Conservation (phyloP, 2,888 invertebrate species). For the Mesoligia furuncula region DNA sequence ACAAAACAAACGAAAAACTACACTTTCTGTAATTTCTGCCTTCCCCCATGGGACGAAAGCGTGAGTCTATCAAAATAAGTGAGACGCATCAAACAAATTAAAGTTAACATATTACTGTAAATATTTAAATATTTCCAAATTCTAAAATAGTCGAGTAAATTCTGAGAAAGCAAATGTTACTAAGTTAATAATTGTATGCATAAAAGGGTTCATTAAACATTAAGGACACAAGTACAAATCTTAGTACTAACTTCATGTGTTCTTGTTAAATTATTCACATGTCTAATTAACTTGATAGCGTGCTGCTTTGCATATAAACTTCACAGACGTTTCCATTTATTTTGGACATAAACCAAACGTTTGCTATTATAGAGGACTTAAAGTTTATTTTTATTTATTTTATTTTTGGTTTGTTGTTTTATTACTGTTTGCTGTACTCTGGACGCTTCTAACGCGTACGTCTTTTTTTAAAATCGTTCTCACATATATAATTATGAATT, state of each 20-base stretch:
- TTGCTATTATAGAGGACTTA: not conserved
- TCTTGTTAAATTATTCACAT: slow-evolving; percentile 35
- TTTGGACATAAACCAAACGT: not conserved
- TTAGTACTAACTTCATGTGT: slow-evolving; percentile 27
- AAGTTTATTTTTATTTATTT: not conserved
- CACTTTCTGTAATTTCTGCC: not conserved
- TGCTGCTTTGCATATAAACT: slow-evolving; percentile 27
- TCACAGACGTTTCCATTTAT: not conserved
- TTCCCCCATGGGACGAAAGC: not conserved
- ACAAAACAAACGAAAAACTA: not conserved
- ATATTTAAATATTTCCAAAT: slow-evolving; percentile 29
- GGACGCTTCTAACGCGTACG: no score
- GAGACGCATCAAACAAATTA: not conserved
- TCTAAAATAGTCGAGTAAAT: slow-evolving; percentile 13
- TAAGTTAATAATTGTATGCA: slow-evolving; percentile 38
- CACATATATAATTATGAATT: no score
- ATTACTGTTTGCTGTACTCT: no score
- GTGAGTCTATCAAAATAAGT: not conserved
- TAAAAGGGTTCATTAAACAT: slow-evolving; percentile 47
- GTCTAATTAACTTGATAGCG: slow-evolving; percentile 27
- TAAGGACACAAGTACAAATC: slow-evolving; percentile 30
- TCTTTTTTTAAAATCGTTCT: no score
- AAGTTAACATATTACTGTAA: slow-evolving; percentile 22
- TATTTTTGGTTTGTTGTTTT: no score
- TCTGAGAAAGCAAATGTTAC: slow-evolving; percentile 26